These are phyloP conservation scores for Mus pahari DNA, from an alignment of 2,113 vertebrate genomes.

Conservation along the genomic window DNA sequence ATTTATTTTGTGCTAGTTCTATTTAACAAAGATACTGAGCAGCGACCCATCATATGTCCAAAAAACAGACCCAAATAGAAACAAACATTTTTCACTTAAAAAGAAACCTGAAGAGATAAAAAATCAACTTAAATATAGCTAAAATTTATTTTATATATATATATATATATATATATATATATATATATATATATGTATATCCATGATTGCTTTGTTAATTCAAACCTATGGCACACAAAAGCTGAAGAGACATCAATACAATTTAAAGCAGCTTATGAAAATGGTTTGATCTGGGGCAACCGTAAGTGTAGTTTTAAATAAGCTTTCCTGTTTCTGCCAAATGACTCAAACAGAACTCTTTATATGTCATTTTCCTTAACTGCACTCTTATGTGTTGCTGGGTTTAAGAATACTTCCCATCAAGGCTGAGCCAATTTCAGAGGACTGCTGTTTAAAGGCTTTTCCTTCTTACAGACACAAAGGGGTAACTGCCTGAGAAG, in stretches of 20 bases:
- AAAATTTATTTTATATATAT: constrained; percentile 10
- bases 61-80: neutral
- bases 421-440: constrained; percentile 37
- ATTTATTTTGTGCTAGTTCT: neutral
- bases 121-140: neutral
- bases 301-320: neutral
- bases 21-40: neutral
- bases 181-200: neutral
- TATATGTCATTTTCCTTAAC: constrained; percentile 15
- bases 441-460: constrained; percentile 1
- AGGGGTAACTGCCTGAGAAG: constrained; percentile 67
- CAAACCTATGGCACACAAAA: neutral
- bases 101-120: constrained; percentile 1
- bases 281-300: constrained; percentile 35
- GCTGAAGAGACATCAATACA: constrained; percentile 40
- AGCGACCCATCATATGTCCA: neutral
- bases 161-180: neutral
- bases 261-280: constrained; percentile 36
- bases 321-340: constrained; percentile 37
- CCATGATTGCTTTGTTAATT: constrained; percentile 36
- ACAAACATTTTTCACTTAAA: neutral
- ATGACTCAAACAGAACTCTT: constrained; percentile 44
- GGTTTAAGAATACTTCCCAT: constrained; percentile 16
- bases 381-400: neutral
- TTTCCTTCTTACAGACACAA: constrained; percentile 4